Evolutionary conservation across 2,797 vertebrate species (phyloP), one percentile per base, ranked within the genome.

Genomic region (Knipowitschia caucasica): DNA sequence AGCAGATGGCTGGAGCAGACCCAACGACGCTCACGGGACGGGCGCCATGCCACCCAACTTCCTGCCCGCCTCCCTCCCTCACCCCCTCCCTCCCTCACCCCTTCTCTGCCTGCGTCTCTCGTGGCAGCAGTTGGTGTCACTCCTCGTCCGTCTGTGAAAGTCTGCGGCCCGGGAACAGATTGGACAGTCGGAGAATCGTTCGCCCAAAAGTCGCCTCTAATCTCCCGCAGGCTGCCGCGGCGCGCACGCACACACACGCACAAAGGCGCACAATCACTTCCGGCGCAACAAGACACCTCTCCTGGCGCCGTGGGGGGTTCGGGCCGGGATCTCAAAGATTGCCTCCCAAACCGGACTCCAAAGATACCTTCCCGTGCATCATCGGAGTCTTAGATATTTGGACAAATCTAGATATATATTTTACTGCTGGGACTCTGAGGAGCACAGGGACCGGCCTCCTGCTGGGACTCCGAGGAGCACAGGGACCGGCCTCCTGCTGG

Each of bases 61-160:
- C 86, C 88, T 84, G 82, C 73, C 71, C 67, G 23, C 12, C 40
- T 7, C 40, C 39, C 36, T 20, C 18, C 9, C 4, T 5, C 18
- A 3, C 14, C 3, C 14, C 39, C 21, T 14, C 40, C 7, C 40
- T 6, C 11, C 7, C 21, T 7, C 21, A 11, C 21, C 8, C 39
- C 9, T 12, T 25, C 21, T 24, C 12, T 24, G 5, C 6, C 39
- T 72, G 69, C 69, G 68, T 67, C 67, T 80, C 36, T 73, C 76
- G 63, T 77, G 77, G 67, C 85, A 79, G 87, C 87, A 89, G 87
- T 88, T 88, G 84, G 87, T 88, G 87, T 87, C 86, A 88, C 85
- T 85, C 85, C 80, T 81, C 72, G 68, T 68, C 83, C 80, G 82
- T 83, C 83, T 87, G 87, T 75, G 71, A 84, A 81, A 82, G 80